Percentiles rank a stretch among this genome's conserved stretches.
These are phyloP conservation scores for Bradypodion ventrale DNA, from an alignment of 2,797 vertebrate genomes.

Conservation along the genomic window DNA sequence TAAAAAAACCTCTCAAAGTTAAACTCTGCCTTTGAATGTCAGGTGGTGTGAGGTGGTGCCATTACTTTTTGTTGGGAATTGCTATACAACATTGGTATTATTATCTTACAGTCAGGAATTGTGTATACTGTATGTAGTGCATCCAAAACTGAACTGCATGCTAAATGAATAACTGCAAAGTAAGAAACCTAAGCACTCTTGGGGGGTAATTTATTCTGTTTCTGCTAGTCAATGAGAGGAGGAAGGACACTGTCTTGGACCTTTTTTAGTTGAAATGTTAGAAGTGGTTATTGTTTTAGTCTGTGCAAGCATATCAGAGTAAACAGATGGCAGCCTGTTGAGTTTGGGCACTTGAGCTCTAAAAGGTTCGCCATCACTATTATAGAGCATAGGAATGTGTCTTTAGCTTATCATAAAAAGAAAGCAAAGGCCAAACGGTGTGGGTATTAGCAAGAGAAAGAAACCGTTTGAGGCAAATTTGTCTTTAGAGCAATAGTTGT, in stretches of 20 bases:
- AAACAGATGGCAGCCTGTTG: no score
- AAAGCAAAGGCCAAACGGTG: no score
- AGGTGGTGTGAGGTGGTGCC: no score
- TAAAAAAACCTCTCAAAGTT: neutral
- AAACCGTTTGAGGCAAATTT: no score
- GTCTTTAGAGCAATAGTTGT: no score
- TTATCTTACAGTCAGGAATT: neutral
- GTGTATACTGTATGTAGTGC: neutral
- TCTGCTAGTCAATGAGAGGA: neutral
- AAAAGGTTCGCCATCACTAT: no score
- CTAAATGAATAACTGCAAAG: neutral
- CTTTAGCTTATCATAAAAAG: neutral
- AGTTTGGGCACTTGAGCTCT: no score
- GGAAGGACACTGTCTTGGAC: neutral
- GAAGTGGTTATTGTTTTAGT: no score
- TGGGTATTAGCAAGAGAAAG: no score
- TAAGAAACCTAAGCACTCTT: neutral
- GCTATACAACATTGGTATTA: neutral
- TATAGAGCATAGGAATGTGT: neutral
- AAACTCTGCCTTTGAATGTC: neutral
- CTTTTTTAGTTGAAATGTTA: no score
- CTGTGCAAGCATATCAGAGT: no score
- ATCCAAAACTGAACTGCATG: neutral
- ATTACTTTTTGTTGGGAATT: neutral
- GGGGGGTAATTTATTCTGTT: neutral